Evolutionary conservation across 2,113 vertebrate genomes (phyloP), one percentile per base, ranked within the genome.

Genomic region (Edolisoma coerulescens): DNA sequence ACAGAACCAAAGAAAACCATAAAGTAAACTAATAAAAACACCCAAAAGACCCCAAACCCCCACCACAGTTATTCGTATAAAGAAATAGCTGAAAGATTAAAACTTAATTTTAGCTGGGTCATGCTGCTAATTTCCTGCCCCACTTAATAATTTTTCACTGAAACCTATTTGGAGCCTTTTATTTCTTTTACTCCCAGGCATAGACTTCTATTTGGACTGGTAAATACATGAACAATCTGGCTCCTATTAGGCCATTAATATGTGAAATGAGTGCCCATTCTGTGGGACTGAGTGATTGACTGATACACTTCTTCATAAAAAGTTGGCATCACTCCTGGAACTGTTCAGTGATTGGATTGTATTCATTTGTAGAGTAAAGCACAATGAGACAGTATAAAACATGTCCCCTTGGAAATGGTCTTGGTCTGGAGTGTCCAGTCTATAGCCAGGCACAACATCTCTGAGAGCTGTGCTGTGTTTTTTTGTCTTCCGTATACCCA

Each of bases 31-130:
- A 42, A 23, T 17, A 20, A 63, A 63, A 39, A 24, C 5, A 23
- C 6, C 8, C 8, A 1, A 27, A 41, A 59, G 19, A 15, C 3
- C 3, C 10, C 30, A 30, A 24, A 20, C 17, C 9, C 9, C 8
- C 15, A 42, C 8, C 5, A 7, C 2, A n/a, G 9, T 41, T 56
- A 15, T 27, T 73, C 65, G 37, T 69, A 13, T 4, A 32, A 60
- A 52, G 5, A 85, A 73, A 73, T 50, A 52, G 52, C 54, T 67
- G 22, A 61, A 53, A 49, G 7, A 9, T 23, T 69, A 39, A 50
- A 67, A 13, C 5, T 39, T 37, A 17, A 4, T 50, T 87, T 91
- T 73, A 64, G 5, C 10, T 78, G 15, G 6, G 4, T 59, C 19
- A 19, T 50, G 12, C 20, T 9, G 74, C 30, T 23, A 12, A n/a